Base-by-base conservation (phyloP, 2,797 vertebrate species). In the Eptatretus atami region DNA sequence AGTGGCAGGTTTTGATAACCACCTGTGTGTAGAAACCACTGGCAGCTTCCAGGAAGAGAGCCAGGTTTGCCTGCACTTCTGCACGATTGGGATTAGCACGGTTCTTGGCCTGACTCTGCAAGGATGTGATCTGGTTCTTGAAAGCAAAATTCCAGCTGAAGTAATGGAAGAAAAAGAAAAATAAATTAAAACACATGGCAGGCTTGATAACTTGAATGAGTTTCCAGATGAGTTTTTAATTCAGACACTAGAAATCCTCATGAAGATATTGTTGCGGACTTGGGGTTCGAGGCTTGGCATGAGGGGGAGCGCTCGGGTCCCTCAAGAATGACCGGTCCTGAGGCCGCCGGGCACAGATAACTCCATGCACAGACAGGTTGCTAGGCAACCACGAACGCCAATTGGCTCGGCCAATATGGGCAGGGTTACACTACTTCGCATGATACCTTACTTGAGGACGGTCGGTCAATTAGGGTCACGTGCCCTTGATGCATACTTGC, bases 1-100 rank as follows among this genome's bases (percentile, higher is more conserved):
- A 44, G 31, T 3, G 31, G 31, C 31, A 44, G 31, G 31, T 44
- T 44, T 44, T 8, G 4, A 44, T 44, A 44, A 44, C 31, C 67
- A 96, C 90, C 81, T 95, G 90, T 54, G 90, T 98, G 74, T 98
- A 98, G 80, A 98, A 98, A 68, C 90, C 90, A 69, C 88, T 95
- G 70, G 90, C 88, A 70, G 90, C 90, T 79, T 98, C 90, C 69
- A 98, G 74, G 68, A 98, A 98, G 69, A 98, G 77, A 53, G 87
- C 93, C 71, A 98, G 79, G 74, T 96, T 96, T 19, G 90, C 88
- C 77, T 98, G 92, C 64, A 95, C 86, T 78, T 96, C 92, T 3
- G 86, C 88, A 71, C 90, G 82, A 75, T 98, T 95, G 55, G 90
- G 90, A 75, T 96, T 94, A 73, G 84, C 81, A 72, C 90, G 79